Conservation (phyloP, 2,113 vertebrate species). For the human (Homo sapiens) region GRCh38 chr11:109092501-109093000, state of each 20-base stretch:
- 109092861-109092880: not conserved
- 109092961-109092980: not conserved
- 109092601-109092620: not conserved
- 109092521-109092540: constrained; percentile 59
- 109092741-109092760: not conserved
- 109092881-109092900: not conserved
- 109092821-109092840: not conserved
- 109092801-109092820: not conserved
- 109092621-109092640: not conserved
- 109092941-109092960: not conserved
- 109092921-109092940: not conserved
- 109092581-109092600: not conserved
- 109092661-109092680: not conserved
- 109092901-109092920: not conserved
- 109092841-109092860: not conserved
- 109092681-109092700: not conserved
- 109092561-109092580: constrained; percentile 11
- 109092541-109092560: constrained; percentile 60
- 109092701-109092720: not conserved
- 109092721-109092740: not conserved
- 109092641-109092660: not conserved
- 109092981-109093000: not conserved
- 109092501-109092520: constrained; percentile 49
- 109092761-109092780: not conserved
- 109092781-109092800: too few relatives aligned